phyloP scores from a whole-genome alignment of 2,888 invertebrate genomes.

The Synanthedon formicaeformis region DNA sequence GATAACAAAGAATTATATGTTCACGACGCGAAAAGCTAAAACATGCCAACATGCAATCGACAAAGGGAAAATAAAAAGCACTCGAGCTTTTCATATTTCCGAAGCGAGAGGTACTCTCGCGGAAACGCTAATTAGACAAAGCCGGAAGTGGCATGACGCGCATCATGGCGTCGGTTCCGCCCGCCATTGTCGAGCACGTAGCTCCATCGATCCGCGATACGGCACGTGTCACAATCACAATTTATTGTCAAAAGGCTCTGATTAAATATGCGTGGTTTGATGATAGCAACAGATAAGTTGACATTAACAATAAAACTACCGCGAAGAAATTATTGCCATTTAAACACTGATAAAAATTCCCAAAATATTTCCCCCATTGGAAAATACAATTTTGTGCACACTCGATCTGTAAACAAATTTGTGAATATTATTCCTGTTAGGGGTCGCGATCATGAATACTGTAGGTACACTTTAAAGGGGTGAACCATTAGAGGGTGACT shows the following conservation, averaged over 20 bases:
- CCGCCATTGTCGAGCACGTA: slow-evolving; percentile 10
- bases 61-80: neutral
- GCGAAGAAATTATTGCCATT: too few relatives aligned
- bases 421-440: slow-evolving; percentile 58
- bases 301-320: too few relatives aligned
- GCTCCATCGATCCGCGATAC: slow-evolving; percentile 12
- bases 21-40: too few relatives aligned
- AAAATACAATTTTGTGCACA: slow-evolving; percentile 11
- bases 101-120: neutral
- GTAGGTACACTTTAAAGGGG: slow-evolving; percentile 32
- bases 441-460: slow-evolving; percentile 40
- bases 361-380: slow-evolving; percentile 4
- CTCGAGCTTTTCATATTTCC: neutral
- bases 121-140: slow-evolving; percentile 16
- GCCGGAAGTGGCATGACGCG: slow-evolving; percentile 10
- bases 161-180: slow-evolving; percentile 16
- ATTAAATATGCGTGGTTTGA: too few relatives aligned
- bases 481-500: slow-evolving; percentile 36
- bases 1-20: too few relatives aligned
- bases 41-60: neutral
- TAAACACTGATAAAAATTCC: too few relatives aligned
- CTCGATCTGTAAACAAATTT: slow-evolving; percentile 66
- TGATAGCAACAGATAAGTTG: too few relatives aligned
- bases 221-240: slow-evolving; percentile 6
- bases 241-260: neutral